Conservation (phyloP, 2,888 invertebrate genomes). For the Amblyjoppa proteus region DNA sequence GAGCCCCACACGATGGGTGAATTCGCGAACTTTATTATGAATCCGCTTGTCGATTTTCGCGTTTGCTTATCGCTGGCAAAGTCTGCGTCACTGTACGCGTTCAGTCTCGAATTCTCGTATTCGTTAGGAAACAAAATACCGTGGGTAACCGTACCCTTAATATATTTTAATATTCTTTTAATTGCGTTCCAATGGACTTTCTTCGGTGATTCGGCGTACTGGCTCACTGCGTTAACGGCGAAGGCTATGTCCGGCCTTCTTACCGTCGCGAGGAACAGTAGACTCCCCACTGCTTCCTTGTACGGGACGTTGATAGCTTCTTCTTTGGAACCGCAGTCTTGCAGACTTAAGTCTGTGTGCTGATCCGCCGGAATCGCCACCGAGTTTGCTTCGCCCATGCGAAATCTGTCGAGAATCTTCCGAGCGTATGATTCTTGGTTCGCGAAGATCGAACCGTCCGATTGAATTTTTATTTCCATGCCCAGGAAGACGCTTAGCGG, state of each 20-base stretch:
- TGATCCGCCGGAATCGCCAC: conserved; percentile 69
- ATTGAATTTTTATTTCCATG: conserved; percentile 67
- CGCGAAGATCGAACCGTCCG: conserved; percentile 56
- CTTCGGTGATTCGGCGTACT: conserved; percentile 45
- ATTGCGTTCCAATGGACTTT: conserved; percentile 63
- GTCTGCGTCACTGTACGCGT: conserved; percentile 67
- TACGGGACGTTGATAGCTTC: conserved; percentile 42
- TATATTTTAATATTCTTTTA: conserved; percentile 65
- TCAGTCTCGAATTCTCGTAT: neutral
- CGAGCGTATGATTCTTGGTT: conserved; percentile 58
- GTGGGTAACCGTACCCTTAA: conserved; percentile 56
- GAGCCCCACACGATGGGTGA: conserved; percentile 63
- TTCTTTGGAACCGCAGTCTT: neutral
- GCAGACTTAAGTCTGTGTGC: conserved; percentile 42
- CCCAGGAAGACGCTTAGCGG: conserved; percentile 65
- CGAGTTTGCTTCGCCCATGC: conserved; percentile 69
- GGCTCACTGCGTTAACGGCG: conserved; percentile 52
- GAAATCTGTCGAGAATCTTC: conserved; percentile 53
- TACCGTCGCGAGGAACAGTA: conserved; percentile 38
- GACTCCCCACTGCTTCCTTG: conserved; percentile 47
- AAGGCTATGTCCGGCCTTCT: conserved; percentile 65
- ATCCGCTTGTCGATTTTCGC: conserved; percentile 69
- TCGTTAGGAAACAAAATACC: conserved; percentile 50
- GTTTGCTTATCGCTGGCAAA: conserved; percentile 58
- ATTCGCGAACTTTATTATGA: conserved; percentile 56